These are phyloP conservation scores for Gasteruption jaculator DNA, from an alignment of 2,888 invertebrate species.

Conservation along the genomic window DNA sequence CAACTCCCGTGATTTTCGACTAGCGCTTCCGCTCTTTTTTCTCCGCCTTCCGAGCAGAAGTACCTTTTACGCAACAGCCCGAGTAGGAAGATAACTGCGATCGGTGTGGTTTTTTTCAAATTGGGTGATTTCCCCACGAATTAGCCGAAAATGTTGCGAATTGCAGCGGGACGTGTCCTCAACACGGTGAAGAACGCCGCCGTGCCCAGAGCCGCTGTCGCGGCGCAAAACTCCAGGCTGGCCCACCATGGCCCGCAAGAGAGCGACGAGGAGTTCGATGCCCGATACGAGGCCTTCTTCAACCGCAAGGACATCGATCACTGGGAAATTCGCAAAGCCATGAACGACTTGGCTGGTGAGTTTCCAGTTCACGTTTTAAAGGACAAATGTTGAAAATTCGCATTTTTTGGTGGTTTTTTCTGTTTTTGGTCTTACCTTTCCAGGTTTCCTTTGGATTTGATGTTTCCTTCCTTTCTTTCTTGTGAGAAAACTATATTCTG, in stretches of 20 bases:
- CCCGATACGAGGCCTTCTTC: constrained; percentile 79
- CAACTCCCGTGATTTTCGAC: too few species aligned
- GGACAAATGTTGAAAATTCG: not conserved
- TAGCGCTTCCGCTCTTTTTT: too few species aligned
- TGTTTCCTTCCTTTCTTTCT: not conserved
- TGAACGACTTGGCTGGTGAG: constrained; percentile 69
- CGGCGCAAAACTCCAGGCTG: constrained; percentile 40
- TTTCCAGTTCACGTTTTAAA: too few species aligned
- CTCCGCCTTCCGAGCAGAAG: too few species aligned
- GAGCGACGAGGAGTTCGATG: constrained; percentile 82
- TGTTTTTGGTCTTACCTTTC: not conserved
- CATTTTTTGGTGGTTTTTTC: not conserved
- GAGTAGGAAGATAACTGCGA: too few species aligned
- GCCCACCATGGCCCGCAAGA: constrained; percentile 59
- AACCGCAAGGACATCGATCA: constrained; percentile 84
- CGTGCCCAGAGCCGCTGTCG: constrained; percentile 30
- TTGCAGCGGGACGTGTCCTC: constrained; percentile 31
- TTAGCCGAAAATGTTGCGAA: constrained; percentile 35
- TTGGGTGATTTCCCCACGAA: too few species aligned
- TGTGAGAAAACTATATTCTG: not conserved
- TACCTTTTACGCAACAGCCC: too few species aligned
- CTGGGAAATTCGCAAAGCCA: constrained; percentile 90
- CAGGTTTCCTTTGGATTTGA: too few species aligned
- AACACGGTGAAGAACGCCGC: constrained; percentile 25
- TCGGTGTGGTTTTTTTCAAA: too few species aligned